Percentiles rank a stretch among this genome's conserved stretches.
phyloP scores from a whole-genome alignment of 2,113 vertebrate genomes.

The Rafetus swinhoei region DNA sequence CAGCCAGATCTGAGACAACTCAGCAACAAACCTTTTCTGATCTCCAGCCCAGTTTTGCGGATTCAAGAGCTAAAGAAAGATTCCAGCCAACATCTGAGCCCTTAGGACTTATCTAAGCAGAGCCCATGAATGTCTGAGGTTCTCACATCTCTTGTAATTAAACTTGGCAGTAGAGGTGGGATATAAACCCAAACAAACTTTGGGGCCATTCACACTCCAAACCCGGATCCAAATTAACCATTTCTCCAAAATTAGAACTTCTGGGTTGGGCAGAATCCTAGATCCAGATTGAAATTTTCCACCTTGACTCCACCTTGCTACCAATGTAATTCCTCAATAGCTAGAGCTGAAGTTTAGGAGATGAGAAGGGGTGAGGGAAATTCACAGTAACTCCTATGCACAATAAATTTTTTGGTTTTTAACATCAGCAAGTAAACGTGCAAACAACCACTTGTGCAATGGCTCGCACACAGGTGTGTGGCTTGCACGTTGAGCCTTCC shows the following conservation, averaged over 20 bases:
- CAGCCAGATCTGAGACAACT: background rate
- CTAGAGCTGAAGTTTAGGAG: background rate
- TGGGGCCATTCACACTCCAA: background rate
- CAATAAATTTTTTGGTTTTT: background rate
- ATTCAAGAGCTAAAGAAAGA: background rate
- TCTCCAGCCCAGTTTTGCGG: background rate
- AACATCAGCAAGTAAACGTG: background rate
- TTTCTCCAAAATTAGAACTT: background rate
- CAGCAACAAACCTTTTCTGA: background rate
- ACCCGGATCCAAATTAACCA: background rate
- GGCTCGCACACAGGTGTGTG: background rate
- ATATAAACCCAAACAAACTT: rapidly evolving
- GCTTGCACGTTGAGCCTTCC: background rate
- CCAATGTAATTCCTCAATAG: background rate
- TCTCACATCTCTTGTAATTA: background rate
- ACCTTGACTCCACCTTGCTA: background rate
- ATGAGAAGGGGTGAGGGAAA: background rate
- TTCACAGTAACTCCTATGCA: background rate
- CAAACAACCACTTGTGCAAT: background rate
- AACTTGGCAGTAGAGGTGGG: rapidly evolving
- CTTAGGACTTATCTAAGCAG: background rate
- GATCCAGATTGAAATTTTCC: background rate
- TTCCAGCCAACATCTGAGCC: background rate
- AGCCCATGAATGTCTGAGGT: background rate
- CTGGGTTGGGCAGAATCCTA: background rate